Evolutionary conservation across 2,888 invertebrate genomes (phyloP), one percentile per base, ranked within the genome.

Genomic region (Parnassius smintheus): DNA sequence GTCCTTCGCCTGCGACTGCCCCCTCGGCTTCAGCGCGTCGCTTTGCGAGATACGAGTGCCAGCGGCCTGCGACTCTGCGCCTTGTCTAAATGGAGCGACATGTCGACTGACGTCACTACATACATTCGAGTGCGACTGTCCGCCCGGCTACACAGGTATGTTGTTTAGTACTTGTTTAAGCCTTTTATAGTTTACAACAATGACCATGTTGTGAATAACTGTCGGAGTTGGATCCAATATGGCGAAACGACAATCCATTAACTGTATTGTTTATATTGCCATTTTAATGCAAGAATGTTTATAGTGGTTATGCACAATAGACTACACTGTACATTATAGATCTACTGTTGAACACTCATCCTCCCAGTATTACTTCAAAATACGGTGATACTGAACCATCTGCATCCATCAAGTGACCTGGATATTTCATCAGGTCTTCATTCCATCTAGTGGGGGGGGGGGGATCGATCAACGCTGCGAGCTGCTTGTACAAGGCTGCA

Each of bases 11-110:
- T 99, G 98, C 89, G 93, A 94, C 74, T 99, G 98, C 82, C 97
- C 97, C 13, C 93, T 98, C 68, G 98, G 98, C 69, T 99, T 95
- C 91, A 95, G 95, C 60, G 98, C 98, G 9, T 97, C 97, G 11
- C 92, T 98, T 61, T 99, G 99, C 91, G 98, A 99, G 92, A 96
- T 98, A 72, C 94, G 95, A 59, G 95, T 97, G 70, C 95, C 96
- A 45, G 96, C 97, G 81, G 96, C 96, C 56, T 99, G 99, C 83
- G 97, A 98, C 85, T 94, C 95, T 35, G 94, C 95, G 65, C 98
- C 98, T 0, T 99, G 99, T 82, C 88, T 94, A 74, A 97, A 98
- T 82, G 97, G 97, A 56, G 98, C 98, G 52, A 96, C 96, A 54
- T 99, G 99, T 86, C 93, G 95, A 68, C 93, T 98, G 69, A 95